Evolutionary conservation across 2,113 vertebrate genomes (phyloP).

Genomic region (Galeopterus variegatus): DNA sequence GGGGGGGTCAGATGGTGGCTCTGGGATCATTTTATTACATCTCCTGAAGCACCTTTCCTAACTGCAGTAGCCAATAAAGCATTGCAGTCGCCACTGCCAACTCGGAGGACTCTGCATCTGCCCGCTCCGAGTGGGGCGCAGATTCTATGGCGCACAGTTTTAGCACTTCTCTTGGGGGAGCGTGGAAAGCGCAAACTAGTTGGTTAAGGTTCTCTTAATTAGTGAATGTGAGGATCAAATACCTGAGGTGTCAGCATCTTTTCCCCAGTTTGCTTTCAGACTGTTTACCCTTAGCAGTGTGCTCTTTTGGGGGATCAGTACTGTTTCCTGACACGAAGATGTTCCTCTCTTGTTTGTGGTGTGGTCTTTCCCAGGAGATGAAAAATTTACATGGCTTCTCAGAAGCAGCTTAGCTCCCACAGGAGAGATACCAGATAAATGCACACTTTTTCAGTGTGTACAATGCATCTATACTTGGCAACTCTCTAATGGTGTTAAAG

Average conservation of each 20-base stretch:
- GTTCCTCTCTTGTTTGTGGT: not conserved
- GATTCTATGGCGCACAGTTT: not conserved
- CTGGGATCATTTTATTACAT: not conserved
- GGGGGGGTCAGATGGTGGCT: not conserved
- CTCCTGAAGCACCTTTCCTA: constrained; percentile 9
- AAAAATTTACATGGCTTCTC: not conserved
- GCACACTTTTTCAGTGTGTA: not conserved
- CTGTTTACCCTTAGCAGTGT: not conserved
- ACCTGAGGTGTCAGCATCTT: not conserved
- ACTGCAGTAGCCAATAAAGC: constrained; percentile 64
- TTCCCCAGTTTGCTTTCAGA: not conserved
- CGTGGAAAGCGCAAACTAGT: not conserved
- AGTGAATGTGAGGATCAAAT: not conserved
- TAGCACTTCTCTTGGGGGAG: not conserved
- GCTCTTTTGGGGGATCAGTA: not conserved
- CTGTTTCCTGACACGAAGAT: not conserved
- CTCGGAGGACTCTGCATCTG: not conserved
- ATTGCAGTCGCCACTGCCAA: not conserved
- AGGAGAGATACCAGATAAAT: not conserved
- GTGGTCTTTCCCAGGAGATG: not conserved
- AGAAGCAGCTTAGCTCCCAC: not conserved
- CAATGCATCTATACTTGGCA: not conserved
- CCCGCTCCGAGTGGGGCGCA: not conserved
- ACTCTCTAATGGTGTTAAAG: not conserved
- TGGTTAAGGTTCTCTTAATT: not conserved